Conservation (phyloP, 2,797 vertebrate genomes). For the Danionella dracula region DNA sequence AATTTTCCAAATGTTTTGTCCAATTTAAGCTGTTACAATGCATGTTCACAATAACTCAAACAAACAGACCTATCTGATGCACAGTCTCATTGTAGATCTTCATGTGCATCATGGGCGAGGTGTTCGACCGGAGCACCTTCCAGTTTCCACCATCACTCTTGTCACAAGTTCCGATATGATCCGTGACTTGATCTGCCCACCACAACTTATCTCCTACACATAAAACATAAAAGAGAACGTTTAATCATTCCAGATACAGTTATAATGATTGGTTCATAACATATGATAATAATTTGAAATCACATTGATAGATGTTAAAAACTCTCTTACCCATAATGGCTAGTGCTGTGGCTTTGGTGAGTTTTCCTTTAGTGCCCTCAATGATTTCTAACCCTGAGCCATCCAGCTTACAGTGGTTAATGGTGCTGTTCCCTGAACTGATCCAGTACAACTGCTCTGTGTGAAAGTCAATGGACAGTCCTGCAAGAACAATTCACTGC, state of each 20-base stretch:
- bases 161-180: slow-evolving; percentile 91
- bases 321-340: slow-evolving; percentile 92
- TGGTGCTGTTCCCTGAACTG: slow-evolving; percentile 87
- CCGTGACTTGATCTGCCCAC: slow-evolving; percentile 93
- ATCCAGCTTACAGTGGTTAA: slow-evolving; percentile 84
- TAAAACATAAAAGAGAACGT: not conserved
- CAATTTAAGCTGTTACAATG: too few species aligned
- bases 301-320: not conserved
- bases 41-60: too few species aligned
- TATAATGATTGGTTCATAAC: not conserved
- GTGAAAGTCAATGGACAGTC: slow-evolving; percentile 88
- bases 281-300: too few species aligned
- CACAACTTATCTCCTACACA: slow-evolving; percentile 84
- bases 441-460: slow-evolving; percentile 91
- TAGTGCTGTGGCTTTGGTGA: slow-evolving; percentile 88
- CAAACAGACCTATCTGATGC: slow-evolving; percentile 74
- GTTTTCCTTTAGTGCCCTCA: slow-evolving; percentile 72
- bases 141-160: slow-evolving; percentile 81
- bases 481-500: slow-evolving; percentile 53
- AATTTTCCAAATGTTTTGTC: too few species aligned
- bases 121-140: slow-evolving; percentile 83
- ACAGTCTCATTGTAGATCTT: slow-evolving; percentile 89
- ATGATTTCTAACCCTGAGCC: slow-evolving; percentile 80
- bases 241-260: not conserved
- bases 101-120: slow-evolving; percentile 94